Percentiles rank a stretch among this genome's conserved stretches.
phyloP scores from a whole-genome alignment of 2,113 vertebrate genomes.

The Dissostichus mawsoni region DNA sequence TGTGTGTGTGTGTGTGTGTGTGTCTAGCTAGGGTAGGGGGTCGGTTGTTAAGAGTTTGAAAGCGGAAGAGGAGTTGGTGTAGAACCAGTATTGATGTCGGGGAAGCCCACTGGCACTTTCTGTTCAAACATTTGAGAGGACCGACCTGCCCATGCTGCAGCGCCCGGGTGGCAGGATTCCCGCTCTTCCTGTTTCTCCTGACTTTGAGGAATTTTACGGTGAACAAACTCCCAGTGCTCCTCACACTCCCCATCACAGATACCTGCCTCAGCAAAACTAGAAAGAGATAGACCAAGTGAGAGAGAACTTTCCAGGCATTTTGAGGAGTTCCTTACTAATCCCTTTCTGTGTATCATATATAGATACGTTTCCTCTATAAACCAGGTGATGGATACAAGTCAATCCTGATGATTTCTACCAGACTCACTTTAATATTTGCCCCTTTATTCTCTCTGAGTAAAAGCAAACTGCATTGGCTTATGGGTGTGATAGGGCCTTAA shows the following conservation, averaged over 20 bases:
- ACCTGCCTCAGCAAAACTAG: slow-evolving; percentile 83
- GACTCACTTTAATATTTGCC: neutral
- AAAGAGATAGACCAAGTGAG: slow-evolving; percentile 41
- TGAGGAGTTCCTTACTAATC: slow-evolving; percentile 40
- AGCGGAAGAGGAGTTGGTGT: slow-evolving; percentile 78
- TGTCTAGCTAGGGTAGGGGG: slow-evolving; percentile 54
- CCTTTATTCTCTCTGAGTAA: neutral
- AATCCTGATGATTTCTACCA: neutral
- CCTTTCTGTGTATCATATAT: neutral
- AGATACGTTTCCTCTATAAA: no score
- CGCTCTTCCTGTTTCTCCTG: slow-evolving; percentile 83
- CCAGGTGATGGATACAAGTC: neutral
- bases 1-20: slow-evolving; percentile 14
- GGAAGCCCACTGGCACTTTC: slow-evolving; percentile 81
- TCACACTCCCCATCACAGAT: slow-evolving; percentile 66
- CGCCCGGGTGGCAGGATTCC: slow-evolving; percentile 74
- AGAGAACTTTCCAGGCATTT: slow-evolving; percentile 62
- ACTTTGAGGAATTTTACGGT: slow-evolving; percentile 84
- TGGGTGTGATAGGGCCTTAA: neutral
- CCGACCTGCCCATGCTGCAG: slow-evolving; percentile 64
- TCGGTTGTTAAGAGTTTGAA: slow-evolving; percentile 77
- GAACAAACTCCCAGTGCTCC: slow-evolving; percentile 79
- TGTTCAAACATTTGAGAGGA: slow-evolving; percentile 81
- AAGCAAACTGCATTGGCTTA: neutral
- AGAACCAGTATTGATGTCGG: slow-evolving; percentile 79